Evolutionary conservation across 2,888 invertebrate genomes (phyloP), one percentile per base, ranked within the genome.

Genomic region (Bursaphelenchus okinawaensis): DNA sequence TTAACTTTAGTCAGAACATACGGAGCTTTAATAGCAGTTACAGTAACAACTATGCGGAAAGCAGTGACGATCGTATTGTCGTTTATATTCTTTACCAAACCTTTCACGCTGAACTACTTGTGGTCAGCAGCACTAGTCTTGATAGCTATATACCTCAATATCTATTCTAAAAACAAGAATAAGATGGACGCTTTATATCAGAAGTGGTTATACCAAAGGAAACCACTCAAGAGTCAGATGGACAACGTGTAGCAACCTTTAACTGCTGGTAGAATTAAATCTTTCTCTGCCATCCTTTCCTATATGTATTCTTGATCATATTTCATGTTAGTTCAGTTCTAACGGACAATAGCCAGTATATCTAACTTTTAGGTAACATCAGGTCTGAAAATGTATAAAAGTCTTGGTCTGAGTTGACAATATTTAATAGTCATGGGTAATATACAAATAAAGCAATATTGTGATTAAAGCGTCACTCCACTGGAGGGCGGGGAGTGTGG

Each of bases 21-120:
- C 81, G 95, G 94, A 29, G 95, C 94, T 8, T 89, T 94, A 20
- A 88, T 90, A 40, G 93, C 95, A 0, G 94, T 93, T 0, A 94
- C 94, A 0, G 81, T 80, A 27, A 67, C 68, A 12, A 68, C 66
- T 9, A 66, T 66, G 66, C 31, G 66, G n/a, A 66, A 68, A 55
- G 67, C 92, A 0, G 87, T 95, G 20, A 92, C 94, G 3, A 93
- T 95, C 64, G 86, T 91, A 29, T 87, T 95, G 71, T 95, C 94
- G 0, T 96, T 96, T 84, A 74, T 94, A 62, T 88, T 94, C 79
- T 96, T 96, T 83, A 89, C 89, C 83, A 95, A 95, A 84, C 93
- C 94, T 3, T 93, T 93, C 82, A 90, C 91, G 23, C 88, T 90
- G 75, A 91, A 92, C 90, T 94, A 88, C 89, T 90, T 88, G 0